Percentiles rank a stretch among this genome's conserved stretches.
phyloP scores from a whole-genome alignment of 2,888 invertebrate genomes.

The Papilio gigon region DNA sequence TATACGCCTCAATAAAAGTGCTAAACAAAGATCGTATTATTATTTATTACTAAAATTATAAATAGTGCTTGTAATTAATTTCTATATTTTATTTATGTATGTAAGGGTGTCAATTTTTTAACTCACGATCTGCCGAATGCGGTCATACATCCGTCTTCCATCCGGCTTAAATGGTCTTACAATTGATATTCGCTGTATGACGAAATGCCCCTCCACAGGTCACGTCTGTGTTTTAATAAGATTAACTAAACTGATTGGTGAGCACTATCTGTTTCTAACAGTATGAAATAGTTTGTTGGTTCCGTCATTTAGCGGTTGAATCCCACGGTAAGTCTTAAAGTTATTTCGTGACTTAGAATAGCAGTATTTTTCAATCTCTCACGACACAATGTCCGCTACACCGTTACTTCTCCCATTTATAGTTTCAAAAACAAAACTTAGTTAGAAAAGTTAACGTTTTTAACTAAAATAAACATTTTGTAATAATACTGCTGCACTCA shows the following conservation, averaged over 20 bases:
- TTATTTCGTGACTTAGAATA: slow-evolving; percentile 34
- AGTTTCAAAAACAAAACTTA: slow-evolving; percentile 1
- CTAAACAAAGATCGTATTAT: no score
- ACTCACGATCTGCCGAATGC: slow-evolving; percentile 10
- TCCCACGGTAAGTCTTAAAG: neutral
- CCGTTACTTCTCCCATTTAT: slow-evolving; percentile 24
- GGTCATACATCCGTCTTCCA: slow-evolving; percentile 10
- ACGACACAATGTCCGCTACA: slow-evolving; percentile 22
- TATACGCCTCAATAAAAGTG: no score
- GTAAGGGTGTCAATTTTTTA: slow-evolving; percentile 1
- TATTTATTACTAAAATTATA: no score
- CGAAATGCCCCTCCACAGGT: slow-evolving; percentile 23
- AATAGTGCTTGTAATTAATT: neutral
- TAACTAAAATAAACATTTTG: no score
- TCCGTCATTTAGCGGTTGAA: neutral
- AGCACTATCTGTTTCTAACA: slow-evolving; percentile 5
- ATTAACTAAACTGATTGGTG: slow-evolving; percentile 5
- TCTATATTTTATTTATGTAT: neutral
- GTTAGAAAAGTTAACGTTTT: neutral
- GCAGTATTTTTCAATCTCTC: slow-evolving; percentile 35
- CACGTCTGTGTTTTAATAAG: slow-evolving; percentile 18
- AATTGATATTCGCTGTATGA: slow-evolving; percentile 20
- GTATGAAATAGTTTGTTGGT: neutral
- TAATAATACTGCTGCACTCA: no score
- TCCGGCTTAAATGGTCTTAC: slow-evolving; percentile 21